These are phyloP conservation scores for Piprites chloris DNA, from an alignment of 2,113 vertebrate species.

Conservation along the genomic window DNA sequence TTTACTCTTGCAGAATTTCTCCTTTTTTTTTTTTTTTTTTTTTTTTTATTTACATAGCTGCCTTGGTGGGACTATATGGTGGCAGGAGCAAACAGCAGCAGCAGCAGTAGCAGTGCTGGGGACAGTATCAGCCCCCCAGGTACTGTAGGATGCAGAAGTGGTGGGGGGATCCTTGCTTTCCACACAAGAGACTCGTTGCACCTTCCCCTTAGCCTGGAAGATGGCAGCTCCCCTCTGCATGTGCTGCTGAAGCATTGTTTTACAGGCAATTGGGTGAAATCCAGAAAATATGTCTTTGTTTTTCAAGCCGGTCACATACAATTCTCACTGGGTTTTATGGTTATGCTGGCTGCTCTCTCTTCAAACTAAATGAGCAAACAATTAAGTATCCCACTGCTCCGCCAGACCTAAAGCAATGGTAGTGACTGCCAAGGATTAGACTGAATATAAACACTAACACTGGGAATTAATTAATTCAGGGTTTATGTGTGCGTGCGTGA, in stretches of 20 bases:
- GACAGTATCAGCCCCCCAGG: not conserved
- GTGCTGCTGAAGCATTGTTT: not conserved
- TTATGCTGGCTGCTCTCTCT: conserved; percentile 18
- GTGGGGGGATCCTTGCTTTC: not conserved
- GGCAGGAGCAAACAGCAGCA: not conserved
- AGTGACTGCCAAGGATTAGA: conserved; percentile 11
- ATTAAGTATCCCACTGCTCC: conserved; percentile 39
- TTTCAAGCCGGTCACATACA: conserved; percentile 18
- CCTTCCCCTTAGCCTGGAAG: not conserved
- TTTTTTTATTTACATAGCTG: not conserved
- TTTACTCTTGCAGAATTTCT: not conserved
- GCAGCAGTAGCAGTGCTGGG: not conserved
- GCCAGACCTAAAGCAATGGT: conserved; percentile 27
- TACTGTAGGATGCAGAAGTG: not conserved
- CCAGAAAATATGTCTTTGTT: not conserved
- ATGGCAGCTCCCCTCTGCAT: not conserved
- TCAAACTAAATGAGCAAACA: conserved; percentile 45
- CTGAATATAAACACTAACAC: conserved; percentile 6
- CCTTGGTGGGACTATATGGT: not conserved
- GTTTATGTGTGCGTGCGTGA: not conserved
- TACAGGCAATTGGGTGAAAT: not conserved
- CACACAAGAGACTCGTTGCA: accelerated
- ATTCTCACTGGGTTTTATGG: conserved; percentile 13
- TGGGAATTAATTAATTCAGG: conserved; percentile 22
- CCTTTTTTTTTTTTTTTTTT: too few species aligned